Base-by-base conservation (phyloP, 1,140 invertebrate species). In the Eurosta solidaginis region DNA sequence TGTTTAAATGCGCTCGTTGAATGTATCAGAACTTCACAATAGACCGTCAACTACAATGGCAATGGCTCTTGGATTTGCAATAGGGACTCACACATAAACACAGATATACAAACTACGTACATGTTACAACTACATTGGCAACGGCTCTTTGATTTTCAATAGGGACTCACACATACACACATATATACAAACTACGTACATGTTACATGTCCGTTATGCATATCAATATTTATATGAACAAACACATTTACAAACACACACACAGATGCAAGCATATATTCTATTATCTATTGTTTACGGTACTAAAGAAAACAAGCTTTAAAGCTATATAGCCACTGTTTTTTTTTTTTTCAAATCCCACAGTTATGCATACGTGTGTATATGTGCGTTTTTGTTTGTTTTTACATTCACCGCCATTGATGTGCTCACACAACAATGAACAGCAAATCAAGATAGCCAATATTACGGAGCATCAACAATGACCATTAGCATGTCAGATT, bases 41-140 rank as follows among this genome's bases (percentile, higher is more conserved):
- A 27, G n/a, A 68, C 59, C 33, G n/a, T 68, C 59, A 42, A 33
- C 36, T 33, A 40, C 59, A 68, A 68, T 68, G 59, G 59, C 59
- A n/a, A n/a, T n/a, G n/a, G n/a, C n/a, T n/a, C n/a, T n/a, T n/a
- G n/a, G n/a, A n/a, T n/a, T n/a, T n/a, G n/a, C 59, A 17, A n/a
- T n/a, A 14, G 59, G 59, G 33, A 42, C 10, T 2, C 29, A 40
- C 29, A 63, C 27, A 40, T 33, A 29, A 17, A 33, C 50, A 54
- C n/a, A 22, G 9, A 5, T 20, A n/a, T 33, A 33, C 29, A 29
- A n/a, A 5, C 20, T 52, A 52, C n/a, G n/a, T n/a, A n/a, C n/a
- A n/a, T n/a, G n/a, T n/a, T 29, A 27, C 52, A 29, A n/a, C n/a
- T n/a, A n/a, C n/a, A n/a, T n/a, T n/a, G n/a, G n/a, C n/a, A n/a